These are phyloP conservation scores for Trichonephila clavipes DNA, from an alignment of 1,140 invertebrate species.

Conservation along the genomic window DNA sequence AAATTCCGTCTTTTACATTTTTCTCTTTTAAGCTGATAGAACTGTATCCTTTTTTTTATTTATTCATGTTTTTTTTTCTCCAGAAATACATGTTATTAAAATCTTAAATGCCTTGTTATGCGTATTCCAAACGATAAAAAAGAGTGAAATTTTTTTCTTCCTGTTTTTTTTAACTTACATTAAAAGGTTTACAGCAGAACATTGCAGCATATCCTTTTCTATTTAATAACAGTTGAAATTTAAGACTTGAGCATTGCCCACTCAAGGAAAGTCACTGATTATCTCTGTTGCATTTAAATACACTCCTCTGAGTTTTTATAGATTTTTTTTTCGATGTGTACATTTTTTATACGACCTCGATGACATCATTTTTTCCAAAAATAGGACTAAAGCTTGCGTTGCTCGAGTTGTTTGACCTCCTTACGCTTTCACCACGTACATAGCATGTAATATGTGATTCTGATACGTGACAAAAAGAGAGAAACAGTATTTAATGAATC, in stretches of 20 bases:
- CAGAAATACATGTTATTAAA: too few species aligned
- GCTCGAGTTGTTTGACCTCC: neutral
- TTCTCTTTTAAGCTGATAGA: too few species aligned
- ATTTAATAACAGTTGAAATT: neutral
- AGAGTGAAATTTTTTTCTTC: too few species aligned
- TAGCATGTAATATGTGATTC: neutral
- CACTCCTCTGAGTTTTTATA: neutral
- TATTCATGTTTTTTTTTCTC: too few species aligned
- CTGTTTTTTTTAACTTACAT: neutral
- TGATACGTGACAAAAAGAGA: neutral
- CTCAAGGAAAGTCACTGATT: neutral
- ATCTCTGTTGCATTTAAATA: neutral
- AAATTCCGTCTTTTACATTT: too few species aligned
- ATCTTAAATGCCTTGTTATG: too few species aligned
- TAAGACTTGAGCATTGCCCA: neutral
- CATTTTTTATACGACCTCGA: neutral
- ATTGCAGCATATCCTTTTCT: neutral
- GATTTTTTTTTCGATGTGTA: neutral
- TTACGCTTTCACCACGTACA: neutral
- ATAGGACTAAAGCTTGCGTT: neutral
- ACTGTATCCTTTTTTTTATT: too few species aligned
- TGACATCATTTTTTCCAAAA: slow-evolving; percentile 1
- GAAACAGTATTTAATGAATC: too few species aligned
- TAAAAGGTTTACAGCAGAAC: neutral
- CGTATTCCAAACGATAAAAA: too few species aligned